phyloP scores from a whole-genome alignment of 2,113 vertebrate genomes.

The Jacana jacana region DNA sequence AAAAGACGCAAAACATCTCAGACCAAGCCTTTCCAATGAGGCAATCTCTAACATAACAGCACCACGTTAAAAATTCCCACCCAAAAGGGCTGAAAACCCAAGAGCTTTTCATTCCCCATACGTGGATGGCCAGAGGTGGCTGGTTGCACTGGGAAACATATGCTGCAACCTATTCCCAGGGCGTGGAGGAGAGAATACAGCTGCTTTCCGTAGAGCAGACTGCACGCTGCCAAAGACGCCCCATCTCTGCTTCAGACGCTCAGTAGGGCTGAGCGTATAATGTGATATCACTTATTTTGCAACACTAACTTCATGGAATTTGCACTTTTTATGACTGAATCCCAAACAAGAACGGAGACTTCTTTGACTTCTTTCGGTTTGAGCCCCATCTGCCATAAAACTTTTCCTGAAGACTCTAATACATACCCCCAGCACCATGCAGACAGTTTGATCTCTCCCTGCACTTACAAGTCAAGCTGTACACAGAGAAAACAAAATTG shows the following conservation, averaged over 20 bases:
- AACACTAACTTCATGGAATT: background rate
- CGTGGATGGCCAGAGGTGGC: background rate
- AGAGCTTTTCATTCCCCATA: background rate
- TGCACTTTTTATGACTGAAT: background rate
- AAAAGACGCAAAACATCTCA: constrained; percentile 23
- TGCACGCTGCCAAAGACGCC: background rate
- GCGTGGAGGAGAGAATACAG: constrained; percentile 21
- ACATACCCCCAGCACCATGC: background rate
- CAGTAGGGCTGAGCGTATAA: background rate
- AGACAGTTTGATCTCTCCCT: background rate
- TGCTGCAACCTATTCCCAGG: constrained; percentile 50
- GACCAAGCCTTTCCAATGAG: background rate
- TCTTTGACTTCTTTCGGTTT: background rate
- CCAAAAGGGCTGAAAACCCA: background rate
- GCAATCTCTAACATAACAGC: background rate
- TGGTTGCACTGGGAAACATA: background rate
- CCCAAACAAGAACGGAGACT: background rate
- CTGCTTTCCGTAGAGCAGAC: constrained; percentile 28
- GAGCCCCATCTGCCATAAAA: background rate
- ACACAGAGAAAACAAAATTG: background rate
- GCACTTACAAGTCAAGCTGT: background rate
- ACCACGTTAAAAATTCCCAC: constrained; percentile 2
- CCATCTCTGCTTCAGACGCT: background rate
- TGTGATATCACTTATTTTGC: constrained; percentile 48
- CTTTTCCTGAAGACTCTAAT: background rate